Conservation (phyloP, 2,113 vertebrate species). For the Hystrix cristata region DNA sequence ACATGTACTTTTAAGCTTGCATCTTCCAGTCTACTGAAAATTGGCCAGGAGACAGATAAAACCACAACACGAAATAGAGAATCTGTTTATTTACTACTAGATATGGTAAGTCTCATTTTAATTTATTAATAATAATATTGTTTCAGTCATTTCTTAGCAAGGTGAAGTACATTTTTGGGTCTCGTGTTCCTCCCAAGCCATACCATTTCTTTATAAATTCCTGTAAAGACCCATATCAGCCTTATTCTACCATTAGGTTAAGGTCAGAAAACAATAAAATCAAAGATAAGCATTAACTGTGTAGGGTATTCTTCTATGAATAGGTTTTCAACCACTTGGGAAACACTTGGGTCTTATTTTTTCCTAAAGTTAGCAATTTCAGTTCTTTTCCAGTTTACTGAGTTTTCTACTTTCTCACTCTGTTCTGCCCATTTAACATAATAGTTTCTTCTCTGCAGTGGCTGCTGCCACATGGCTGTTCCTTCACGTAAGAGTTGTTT, state of each 20-base stretch:
- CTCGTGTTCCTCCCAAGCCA: neutral
- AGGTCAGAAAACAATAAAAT: neutral
- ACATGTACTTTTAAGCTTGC: conserved; percentile 91
- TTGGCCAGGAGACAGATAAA: conserved; percentile 99
- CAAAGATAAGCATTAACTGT: neutral
- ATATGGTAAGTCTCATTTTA: conserved; percentile 93
- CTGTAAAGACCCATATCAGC: neutral
- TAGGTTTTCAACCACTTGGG: neutral
- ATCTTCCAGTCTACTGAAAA: conserved; percentile 98
- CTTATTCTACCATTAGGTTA: neutral
- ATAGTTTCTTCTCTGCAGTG: neutral
- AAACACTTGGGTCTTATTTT: conserved; percentile 35
- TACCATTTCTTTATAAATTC: neutral
- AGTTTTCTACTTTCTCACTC: neutral
- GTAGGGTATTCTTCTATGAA: neutral
- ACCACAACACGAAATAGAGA: conserved; percentile 98
- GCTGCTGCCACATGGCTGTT: neutral
- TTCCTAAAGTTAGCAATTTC: neutral
- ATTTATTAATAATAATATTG: neutral
- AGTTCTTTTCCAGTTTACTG: neutral
- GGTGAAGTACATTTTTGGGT: conserved; percentile 1
- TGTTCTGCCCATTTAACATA: neutral
- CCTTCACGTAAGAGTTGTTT: neutral
- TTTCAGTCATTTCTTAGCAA: conserved; percentile 2
- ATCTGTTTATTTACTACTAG: conserved; percentile 98